Evolutionary conservation across 1,140 invertebrate genomes (phyloP), one percentile per base, ranked within the genome.

Genomic region (Dendroctonus valens): DNA sequence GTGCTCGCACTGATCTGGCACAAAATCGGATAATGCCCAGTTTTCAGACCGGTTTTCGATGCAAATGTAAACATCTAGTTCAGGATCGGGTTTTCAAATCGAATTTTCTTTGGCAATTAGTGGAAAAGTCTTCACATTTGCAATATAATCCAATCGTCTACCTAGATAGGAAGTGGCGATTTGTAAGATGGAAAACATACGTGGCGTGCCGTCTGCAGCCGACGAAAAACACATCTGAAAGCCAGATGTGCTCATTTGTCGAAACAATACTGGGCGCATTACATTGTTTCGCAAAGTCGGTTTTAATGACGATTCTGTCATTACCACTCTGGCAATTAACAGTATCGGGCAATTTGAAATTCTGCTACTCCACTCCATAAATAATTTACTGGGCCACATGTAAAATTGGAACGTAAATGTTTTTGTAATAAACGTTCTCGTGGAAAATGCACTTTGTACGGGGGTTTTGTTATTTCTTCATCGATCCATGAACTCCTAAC

Each of bases 321-420:
- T 55, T 55, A 55, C 53, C 39, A 12, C 37, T 9, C 26, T 14
- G 53, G 53, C 53, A 55, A 55, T 55, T 55, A 55, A 55, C 53
- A 40, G 40, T 38, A 12, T 41, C 37, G 53, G 39, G 53, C 53
- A 38, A 40, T 39, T 41, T 9, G 41, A 41, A 41, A 7, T 55
- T 14, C 37, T 51, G 49, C 8, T 51, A 51, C 49, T 51, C 15
- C 49, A 51, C n/a, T 11, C 8, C 53, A 41, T 55, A 55, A 55
- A 39, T 55, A 40, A 41, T 55, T 55, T 38, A 38, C 39, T 55
- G 15, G 53, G 39, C 40, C 53, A 41, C 14, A 12, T 55, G 53
- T 41, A 55, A 41, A 55, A 55, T 38, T 55, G 53, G 53, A 38
- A 55, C 40, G 39, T 55, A 55, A 55, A 55, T 55, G 53, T 55